phyloP scores from a whole-genome alignment of 2,888 invertebrate genomes.

The Tenthredo mesomela region DNA sequence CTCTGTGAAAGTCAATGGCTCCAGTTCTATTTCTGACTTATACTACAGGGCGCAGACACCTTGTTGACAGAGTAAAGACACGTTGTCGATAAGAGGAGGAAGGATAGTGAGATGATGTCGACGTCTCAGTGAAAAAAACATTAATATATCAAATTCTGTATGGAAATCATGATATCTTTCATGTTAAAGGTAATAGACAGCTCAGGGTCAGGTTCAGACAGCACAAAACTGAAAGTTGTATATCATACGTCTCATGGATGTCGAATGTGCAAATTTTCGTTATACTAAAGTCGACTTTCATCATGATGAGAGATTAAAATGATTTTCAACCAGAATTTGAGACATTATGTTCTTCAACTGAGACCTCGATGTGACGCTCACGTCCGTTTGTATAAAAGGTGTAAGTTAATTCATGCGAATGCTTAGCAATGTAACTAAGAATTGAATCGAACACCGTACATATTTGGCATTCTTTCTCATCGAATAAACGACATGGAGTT shows the following conservation, averaged over 20 bases:
- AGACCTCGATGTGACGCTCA: not conserved
- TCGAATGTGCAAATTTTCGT: no score
- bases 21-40: not conserved
- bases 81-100: conserved; percentile 3
- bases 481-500: not conserved
- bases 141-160: no score
- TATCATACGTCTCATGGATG: no score
- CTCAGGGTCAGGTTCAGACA: no score
- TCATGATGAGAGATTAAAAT: no score
- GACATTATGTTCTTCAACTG: no score
- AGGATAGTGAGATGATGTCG: not conserved
- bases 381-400: not conserved
- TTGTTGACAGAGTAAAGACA: conserved; percentile 3
- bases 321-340: no score
- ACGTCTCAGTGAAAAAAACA: no score
- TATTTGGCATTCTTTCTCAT: conserved; percentile 51
- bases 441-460: conserved; percentile 46
- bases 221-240: no score
- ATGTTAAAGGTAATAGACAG: no score
- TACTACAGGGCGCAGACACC: not conserved
- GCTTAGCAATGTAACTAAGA: conserved; percentile 39
- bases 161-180: no score
- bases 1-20: not conserved
- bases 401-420: conserved; percentile 10
- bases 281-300: no score